Base-by-base conservation (phyloP, 92 coral and sea anemone genomes). In the Meandrina meandrites region DNA sequence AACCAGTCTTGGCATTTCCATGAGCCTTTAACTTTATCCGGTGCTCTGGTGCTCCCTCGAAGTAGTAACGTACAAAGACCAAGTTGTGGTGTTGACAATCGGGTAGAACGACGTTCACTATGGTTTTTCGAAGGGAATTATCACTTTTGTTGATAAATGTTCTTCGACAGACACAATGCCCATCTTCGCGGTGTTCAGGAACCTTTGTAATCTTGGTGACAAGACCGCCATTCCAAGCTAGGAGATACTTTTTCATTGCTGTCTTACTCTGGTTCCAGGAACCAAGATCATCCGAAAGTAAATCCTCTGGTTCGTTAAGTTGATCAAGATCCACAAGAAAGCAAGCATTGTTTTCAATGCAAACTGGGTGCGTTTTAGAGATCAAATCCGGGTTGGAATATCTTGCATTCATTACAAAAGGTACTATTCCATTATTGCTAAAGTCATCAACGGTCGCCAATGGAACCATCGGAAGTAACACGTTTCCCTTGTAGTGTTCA, bases 21-120 rank as follows among this genome's bases (percentile, higher is more conserved):
- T 92, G 92, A 71, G 82, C 92, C 78, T 76, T 81, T 32, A 92
- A 86, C 12, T 89, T 12, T 35, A 89, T 73, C 27, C 66, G 66
- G 81, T 92, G 94, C 76, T 92, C 94, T 79, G 84, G 30, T n/a
- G 69, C 74, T 31, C 90, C 92, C 69, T 89, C 86, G 75, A 92
- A 92, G 74, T 77, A 70, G 60, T 89, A 92, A 27, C 90, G 73
- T 51, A 91, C 72, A 71, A 79, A 91, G 10, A 88, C 88, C n/a
- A 88, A 48, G 58, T 91, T 91, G 76, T 84, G 79, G 64, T 91
- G 89, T 1, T 47, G 15, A 30, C 84, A 71, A 47, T 84, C 76
- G 32, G 92, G 91, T 17, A 5, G 76, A 40, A 89, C 80, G 54
- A 92, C 75, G 54, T 92, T 89, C 19, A 89, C 90, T 9, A 92